Evolutionary conservation across 2,113 vertebrate genomes (phyloP).

Genomic region (Dromiciops gliroides): DNA sequence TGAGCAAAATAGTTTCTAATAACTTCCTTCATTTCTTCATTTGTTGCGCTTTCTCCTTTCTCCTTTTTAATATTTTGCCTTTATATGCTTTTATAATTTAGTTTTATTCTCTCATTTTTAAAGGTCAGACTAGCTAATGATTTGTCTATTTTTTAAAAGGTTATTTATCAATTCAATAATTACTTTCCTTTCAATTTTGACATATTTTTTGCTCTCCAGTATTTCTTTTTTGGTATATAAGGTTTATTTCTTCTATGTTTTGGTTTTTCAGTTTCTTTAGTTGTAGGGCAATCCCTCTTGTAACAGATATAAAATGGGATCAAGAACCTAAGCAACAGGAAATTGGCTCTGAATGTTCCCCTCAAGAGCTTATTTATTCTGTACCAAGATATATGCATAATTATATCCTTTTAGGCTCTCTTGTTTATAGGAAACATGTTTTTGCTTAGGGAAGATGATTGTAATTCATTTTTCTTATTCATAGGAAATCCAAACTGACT

Average conservation of each 20-base stretch:
- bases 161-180: not conserved
- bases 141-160: not conserved
- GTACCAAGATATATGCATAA: not conserved
- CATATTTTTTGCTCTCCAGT: not conserved
- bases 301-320: not conserved
- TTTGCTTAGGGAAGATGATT: not conserved
- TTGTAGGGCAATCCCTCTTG: not conserved
- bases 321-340: not conserved
- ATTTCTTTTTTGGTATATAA: not conserved
- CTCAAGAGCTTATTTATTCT: not conserved
- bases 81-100: not conserved
- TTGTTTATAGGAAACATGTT: not conserved
- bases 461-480: not conserved
- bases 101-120: not conserved
- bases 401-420: not conserved
- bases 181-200: not conserved
- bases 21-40: not conserved
- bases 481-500: not conserved
- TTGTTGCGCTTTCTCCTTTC: not conserved
- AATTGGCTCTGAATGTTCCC: not conserved
- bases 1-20: not conserved
- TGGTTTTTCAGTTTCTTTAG: not conserved
- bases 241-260: not conserved
- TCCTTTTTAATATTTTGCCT: not conserved
- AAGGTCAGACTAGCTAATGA: not conserved